Evolutionary conservation across 2,888 invertebrate genomes (phyloP).

Genomic region (Caenorhabditis doughertyi): DNA sequence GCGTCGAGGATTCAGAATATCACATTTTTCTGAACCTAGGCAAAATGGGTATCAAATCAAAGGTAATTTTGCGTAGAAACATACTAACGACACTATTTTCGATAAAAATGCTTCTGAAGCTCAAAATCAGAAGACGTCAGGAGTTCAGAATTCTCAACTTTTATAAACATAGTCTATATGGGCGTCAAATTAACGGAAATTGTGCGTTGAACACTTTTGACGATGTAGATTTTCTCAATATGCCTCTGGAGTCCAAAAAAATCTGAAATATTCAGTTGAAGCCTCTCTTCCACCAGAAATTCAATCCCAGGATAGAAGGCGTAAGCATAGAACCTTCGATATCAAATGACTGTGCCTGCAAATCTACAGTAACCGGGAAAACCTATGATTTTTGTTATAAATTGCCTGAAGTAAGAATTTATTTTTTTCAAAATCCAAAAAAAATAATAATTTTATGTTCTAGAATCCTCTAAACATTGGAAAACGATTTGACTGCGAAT

Average conservation of each 20-base stretch:
- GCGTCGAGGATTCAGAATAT: too few relatives aligned
- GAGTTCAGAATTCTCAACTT: not conserved
- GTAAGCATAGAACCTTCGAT: not conserved
- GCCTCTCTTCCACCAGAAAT: not conserved
- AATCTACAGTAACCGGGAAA: constrained; percentile 41
- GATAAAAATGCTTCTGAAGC: not conserved
- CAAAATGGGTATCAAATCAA: too few relatives aligned
- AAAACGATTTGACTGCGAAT: constrained; percentile 27
- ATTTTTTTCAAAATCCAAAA: not conserved
- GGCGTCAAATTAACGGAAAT: not conserved
- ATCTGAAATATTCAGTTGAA: not conserved
- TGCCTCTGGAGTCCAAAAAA: not conserved
- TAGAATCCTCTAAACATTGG: constrained; percentile 1
- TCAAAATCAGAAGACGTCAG: too few relatives aligned
- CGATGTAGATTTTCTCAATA: not conserved
- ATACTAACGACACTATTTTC: too few relatives aligned
- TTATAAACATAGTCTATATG: not conserved
- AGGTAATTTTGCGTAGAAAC: too few relatives aligned
- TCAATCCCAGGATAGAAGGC: not conserved
- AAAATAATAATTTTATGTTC: not conserved
- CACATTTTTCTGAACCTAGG: too few relatives aligned
- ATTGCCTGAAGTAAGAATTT: constrained; percentile 28
- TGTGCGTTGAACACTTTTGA: not conserved
- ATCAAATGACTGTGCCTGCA: constrained; percentile 19
- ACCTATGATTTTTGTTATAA: constrained; percentile 54